Percentiles rank a stretch among this genome's conserved stretches.
Conservation (phyloP, 1,140 invertebrate species). For the Homarus americanus region DNA sequence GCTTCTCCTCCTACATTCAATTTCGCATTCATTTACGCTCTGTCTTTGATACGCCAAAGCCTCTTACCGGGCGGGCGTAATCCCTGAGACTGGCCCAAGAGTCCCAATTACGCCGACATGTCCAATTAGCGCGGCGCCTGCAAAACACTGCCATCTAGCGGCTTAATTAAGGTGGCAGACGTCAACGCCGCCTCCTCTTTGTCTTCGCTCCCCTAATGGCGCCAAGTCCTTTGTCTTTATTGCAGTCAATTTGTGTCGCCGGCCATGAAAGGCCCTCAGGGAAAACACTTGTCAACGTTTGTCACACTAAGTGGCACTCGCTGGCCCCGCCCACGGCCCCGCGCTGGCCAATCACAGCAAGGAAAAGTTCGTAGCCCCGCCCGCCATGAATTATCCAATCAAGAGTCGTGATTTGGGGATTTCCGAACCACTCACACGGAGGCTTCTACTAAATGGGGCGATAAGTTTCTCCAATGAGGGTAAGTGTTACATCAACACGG, state of each 20-base stretch:
- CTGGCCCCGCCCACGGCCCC: constrained; percentile 35
- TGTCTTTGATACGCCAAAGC: constrained; percentile 69
- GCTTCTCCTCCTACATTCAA: constrained; percentile 69
- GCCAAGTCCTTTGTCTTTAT: constrained; percentile 73
- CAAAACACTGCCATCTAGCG: constrained; percentile 71
- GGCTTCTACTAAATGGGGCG: constrained; percentile 47
- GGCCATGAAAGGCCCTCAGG: constrained; percentile 71
- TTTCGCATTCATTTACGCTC: constrained; percentile 68
- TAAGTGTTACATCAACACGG: constrained; percentile 68
- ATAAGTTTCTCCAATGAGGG: constrained; percentile 70
- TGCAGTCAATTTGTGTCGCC: constrained; percentile 74
- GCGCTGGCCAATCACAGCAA: constrained; percentile 21
- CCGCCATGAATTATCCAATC: constrained; percentile 63
- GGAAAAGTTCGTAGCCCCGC: constrained; percentile 21
- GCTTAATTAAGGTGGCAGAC: constrained; percentile 72
- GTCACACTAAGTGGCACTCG: constrained; percentile 71
- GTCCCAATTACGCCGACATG: constrained; percentile 58
- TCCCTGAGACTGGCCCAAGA: constrained; percentile 29
- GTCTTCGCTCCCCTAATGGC: constrained; percentile 72
- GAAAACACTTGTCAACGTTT: constrained; percentile 74
- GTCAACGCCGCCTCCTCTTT: constrained; percentile 72
- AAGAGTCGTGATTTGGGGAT: constrained; percentile 56
- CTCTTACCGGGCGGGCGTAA: constrained; percentile 59
- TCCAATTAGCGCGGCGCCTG: constrained; percentile 68
- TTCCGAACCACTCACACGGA: constrained; percentile 56